Evolutionary conservation across 2,888 invertebrate species (phyloP).

Genomic region (Hydrotaea cyrtoneurina): DNA sequence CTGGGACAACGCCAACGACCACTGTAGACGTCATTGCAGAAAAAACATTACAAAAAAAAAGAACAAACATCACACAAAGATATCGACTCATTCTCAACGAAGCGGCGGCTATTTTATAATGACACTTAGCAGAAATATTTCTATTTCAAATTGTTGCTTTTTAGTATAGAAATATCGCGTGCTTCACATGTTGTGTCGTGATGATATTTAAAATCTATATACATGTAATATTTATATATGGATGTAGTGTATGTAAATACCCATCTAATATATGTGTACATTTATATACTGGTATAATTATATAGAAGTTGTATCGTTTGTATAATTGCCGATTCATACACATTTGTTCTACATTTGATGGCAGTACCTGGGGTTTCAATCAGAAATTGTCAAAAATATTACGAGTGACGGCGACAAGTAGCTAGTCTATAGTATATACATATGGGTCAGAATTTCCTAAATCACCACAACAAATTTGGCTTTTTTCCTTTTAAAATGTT

Average conservation of each 20-base stretch:
- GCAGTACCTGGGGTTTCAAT: too few relatives aligned
- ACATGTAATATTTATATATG: neutral
- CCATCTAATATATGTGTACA: neutral
- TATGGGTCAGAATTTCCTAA: too few relatives aligned
- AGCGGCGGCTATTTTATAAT: constrained; percentile 16
- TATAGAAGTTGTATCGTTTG: too few relatives aligned
- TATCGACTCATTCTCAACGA: constrained; percentile 1
- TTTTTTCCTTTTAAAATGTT: too few relatives aligned
- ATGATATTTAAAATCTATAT: neutral
- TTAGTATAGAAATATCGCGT: constrained; percentile 15
- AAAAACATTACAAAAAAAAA: neutral
- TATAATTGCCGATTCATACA: too few relatives aligned
- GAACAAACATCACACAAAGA: neutral
- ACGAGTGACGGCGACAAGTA: too few relatives aligned
- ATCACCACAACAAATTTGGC: too few relatives aligned
- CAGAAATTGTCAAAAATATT: too few relatives aligned
- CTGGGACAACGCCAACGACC: neutral
- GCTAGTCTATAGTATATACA: too few relatives aligned
- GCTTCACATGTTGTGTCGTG: constrained; percentile 24
- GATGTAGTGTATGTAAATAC: neutral
- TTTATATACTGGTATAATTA: neutral
- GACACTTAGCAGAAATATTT: neutral
- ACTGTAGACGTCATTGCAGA: neutral
- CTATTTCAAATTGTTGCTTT: neutral
- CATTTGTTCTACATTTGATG: too few relatives aligned